phyloP scores from a whole-genome alignment of 2,113 vertebrate species.

The Microtus richardsoni region DNA sequence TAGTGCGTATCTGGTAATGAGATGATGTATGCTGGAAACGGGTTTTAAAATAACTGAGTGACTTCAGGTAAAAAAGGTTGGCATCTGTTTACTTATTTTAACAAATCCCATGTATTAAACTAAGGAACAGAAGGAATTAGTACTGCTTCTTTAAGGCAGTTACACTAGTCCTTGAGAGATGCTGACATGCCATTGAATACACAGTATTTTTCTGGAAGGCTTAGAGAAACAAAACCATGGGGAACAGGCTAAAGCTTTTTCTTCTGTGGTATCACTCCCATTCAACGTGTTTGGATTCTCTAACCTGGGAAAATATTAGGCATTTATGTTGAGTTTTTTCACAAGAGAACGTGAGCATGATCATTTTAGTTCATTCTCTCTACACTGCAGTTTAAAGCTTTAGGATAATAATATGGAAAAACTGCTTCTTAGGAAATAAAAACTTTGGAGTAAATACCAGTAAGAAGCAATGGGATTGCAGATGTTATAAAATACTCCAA shows the following conservation, averaged over 20 bases:
- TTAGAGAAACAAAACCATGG: background rate
- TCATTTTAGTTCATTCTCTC: slow-evolving; percentile 2
- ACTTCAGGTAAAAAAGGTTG: background rate
- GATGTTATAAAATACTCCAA: background rate
- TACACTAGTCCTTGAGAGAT: background rate
- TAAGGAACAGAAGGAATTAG: slow-evolving; percentile 40
- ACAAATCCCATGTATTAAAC: slow-evolving; percentile 13
- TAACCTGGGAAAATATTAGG: slow-evolving; percentile 25
- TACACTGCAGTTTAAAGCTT: slow-evolving; percentile 19
- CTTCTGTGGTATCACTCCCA: background rate
- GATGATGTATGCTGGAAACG: background rate
- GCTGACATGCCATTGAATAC: background rate
- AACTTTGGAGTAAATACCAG: slow-evolving; percentile 16
- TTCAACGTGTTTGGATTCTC: slow-evolving; percentile 18
- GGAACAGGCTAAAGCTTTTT: slow-evolving; percentile 3
- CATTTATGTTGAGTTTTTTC: background rate
- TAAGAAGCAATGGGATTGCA: background rate
- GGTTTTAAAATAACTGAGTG: background rate
- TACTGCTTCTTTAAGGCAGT: background rate
- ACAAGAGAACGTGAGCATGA: background rate
- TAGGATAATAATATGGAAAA: background rate
- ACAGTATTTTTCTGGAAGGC: background rate
- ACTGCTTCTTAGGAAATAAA: background rate
- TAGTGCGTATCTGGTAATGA: background rate
- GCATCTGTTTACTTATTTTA: background rate